Percentiles rank a stretch among this genome's conserved stretches.
Conservation (phyloP, 2,797 vertebrate genomes). For the Malacoctenus gilli region DNA sequence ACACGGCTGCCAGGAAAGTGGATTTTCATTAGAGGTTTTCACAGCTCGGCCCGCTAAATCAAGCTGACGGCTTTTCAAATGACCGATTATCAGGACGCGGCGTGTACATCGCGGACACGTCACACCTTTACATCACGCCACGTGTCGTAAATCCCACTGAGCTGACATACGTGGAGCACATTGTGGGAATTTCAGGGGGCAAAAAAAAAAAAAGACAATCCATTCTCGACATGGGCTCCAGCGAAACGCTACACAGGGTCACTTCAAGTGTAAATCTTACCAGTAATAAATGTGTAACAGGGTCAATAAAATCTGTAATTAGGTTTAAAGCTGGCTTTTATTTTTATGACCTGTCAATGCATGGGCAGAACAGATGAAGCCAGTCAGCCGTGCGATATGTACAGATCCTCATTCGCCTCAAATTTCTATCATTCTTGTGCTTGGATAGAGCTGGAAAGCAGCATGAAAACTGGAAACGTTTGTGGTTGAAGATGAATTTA, state of each 20-base stretch:
- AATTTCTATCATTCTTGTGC: constrained; percentile 48
- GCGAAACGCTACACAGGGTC: constrained; percentile 13
- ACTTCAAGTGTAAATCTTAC: constrained; percentile 2
- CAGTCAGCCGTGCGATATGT: constrained; percentile 30
- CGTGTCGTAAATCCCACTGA: constrained; percentile 29
- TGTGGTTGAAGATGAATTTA: too few relatives aligned
- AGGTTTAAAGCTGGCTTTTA: constrained; percentile 42
- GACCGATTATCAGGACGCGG: constrained; percentile 48
- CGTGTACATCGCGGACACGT: constrained; percentile 33
- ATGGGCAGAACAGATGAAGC: constrained; percentile 33
- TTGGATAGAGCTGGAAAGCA: constrained; percentile 21
- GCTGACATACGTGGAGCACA: constrained; percentile 21
- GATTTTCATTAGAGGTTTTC: constrained; percentile 61
- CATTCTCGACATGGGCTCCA: neutral
- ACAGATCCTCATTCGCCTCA: constrained; percentile 48
- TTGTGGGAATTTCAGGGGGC: constrained; percentile 19
- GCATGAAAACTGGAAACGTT: too few relatives aligned
- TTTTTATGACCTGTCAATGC: constrained; percentile 43
- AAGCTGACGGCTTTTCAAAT: constrained; percentile 61
- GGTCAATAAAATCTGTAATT: constrained; percentile 32
- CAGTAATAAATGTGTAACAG: too few relatives aligned
- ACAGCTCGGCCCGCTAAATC: constrained; percentile 57
- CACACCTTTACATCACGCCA: constrained; percentile 25
- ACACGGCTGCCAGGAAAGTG: constrained; percentile 56
- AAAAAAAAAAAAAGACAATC: constrained; percentile 20